These are phyloP conservation scores for Megalonaias nervosa DNA, from an alignment of 1,140 invertebrate genomes.

Conservation along the genomic window DNA sequence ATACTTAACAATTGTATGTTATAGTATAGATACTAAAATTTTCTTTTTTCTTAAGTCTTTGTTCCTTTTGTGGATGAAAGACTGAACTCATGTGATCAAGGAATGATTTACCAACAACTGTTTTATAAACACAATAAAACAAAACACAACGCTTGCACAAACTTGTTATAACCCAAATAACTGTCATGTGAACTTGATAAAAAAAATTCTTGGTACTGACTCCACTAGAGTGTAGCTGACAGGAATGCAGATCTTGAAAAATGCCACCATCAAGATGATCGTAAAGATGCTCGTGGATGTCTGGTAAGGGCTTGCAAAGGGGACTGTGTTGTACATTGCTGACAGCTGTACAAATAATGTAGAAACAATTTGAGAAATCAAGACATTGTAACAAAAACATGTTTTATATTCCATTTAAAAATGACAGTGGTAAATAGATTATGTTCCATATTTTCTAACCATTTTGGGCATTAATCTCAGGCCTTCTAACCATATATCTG, in stretches of 20 bases:
- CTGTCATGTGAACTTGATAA: not conserved
- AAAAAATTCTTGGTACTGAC: slow-evolving; percentile 33
- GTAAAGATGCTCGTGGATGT: slow-evolving; percentile 89
- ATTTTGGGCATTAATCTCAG: too few relatives aligned
- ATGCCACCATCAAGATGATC: slow-evolving; percentile 83
- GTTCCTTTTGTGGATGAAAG: too few relatives aligned
- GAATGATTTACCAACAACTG: not conserved
- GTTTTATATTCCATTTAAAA: too few relatives aligned
- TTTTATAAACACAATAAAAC: not conserved
- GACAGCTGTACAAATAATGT: slow-evolving; percentile 52
- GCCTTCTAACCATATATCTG: too few relatives aligned
- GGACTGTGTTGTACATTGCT: slow-evolving; percentile 68
- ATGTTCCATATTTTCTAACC: too few relatives aligned
- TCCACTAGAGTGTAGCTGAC: slow-evolving; percentile 71
- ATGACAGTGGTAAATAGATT: too few relatives aligned
- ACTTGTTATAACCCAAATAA: too few relatives aligned
- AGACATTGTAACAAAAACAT: not conserved
- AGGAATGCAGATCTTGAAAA: slow-evolving; percentile 79
- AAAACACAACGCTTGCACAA: not conserved
- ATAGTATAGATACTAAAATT: too few relatives aligned
- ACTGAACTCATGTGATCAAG: too few relatives aligned
- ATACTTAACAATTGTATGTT: too few relatives aligned
- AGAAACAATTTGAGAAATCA: not conserved
- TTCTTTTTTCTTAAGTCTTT: too few relatives aligned
- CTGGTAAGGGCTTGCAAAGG: slow-evolving; percentile 82